Conservation (phyloP, 2,888 invertebrate genomes). For the Philereme vetulata region DNA sequence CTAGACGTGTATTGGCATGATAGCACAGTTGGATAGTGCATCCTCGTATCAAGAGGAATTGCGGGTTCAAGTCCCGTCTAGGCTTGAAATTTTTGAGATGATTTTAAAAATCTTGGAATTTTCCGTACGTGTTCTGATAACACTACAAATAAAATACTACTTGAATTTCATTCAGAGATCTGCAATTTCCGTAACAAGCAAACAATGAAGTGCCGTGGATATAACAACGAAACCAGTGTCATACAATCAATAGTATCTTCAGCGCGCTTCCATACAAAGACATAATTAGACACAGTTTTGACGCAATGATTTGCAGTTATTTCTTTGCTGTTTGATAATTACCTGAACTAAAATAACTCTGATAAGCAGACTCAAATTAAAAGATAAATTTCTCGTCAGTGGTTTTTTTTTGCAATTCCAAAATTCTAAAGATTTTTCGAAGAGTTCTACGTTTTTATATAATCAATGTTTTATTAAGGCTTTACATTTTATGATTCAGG, state of each 20-base stretch:
- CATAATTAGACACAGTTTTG: constrained; percentile 45
- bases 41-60: too few relatives aligned
- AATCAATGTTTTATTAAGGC: background rate
- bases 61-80: too few relatives aligned
- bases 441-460: background rate
- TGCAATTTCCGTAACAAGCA: constrained; percentile 48
- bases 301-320: constrained; percentile 29
- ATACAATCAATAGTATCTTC: constrained; percentile 55
- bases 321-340: constrained; percentile 12
- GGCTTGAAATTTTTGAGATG: too few relatives aligned
- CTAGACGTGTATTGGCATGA: too few relatives aligned
- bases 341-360: constrained; percentile 1
- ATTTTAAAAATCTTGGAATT: too few relatives aligned
- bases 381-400: too few relatives aligned
- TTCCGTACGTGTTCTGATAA: too few relatives aligned
- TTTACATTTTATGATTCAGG: background rate
- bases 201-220: constrained; percentile 52
- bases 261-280: constrained; percentile 43
- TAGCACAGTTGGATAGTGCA: too few relatives aligned
- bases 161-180: constrained; percentile 37
- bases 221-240: constrained; percentile 52
- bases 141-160: too few relatives aligned
- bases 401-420: too few relatives aligned
- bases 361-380: background rate
- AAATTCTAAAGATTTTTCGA: too few relatives aligned